Evolutionary conservation across 35 echinoderm and acorn worm species (phyloP).

Genomic region (Chiridota heheva): DNA sequence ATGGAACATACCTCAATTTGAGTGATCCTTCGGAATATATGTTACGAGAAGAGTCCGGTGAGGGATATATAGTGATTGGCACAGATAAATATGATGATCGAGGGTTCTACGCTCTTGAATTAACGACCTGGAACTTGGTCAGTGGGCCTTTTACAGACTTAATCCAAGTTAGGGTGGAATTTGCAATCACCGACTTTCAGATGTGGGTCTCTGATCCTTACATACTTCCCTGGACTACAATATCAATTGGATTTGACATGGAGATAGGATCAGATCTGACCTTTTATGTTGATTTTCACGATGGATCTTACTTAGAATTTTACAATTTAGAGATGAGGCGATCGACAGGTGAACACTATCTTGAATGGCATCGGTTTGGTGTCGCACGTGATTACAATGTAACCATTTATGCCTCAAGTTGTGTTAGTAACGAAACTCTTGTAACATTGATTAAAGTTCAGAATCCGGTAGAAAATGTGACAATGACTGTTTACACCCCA

Average conservation of each 20-base stretch:
- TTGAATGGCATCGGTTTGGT: conserved; percentile 72
- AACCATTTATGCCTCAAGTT: conserved; percentile 63
- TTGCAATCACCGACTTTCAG: conserved; percentile 69
- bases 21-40: conserved; percentile 39
- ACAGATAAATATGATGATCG: conserved; percentile 69
- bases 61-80: conserved; percentile 63
- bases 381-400: conserved; percentile 76
- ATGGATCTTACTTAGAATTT: conserved; percentile 32
- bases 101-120: conserved; percentile 68
- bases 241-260: conserved; percentile 80
- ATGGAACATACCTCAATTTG: conserved; percentile 26
- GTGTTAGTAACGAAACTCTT: conserved; percentile 71
- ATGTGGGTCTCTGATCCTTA: conserved; percentile 90
- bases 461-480: conserved; percentile 73
- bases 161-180: conserved; percentile 69
- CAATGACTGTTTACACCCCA: conserved; percentile 60
- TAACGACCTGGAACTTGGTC: conserved; percentile 77
- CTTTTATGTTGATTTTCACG: conserved; percentile 68
- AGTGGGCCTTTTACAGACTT: conserved; percentile 71
- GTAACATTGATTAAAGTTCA: conserved; percentile 77
- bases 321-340: conserved; percentile 56
- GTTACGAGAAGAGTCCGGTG: conserved; percentile 47
- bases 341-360: conserved; percentile 31
- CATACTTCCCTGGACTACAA: conserved; percentile 62
- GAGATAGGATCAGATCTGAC: conserved; percentile 81